phyloP scores from a whole-genome alignment of 2,888 invertebrate genomes.

The Synergus laeviventris region DNA sequence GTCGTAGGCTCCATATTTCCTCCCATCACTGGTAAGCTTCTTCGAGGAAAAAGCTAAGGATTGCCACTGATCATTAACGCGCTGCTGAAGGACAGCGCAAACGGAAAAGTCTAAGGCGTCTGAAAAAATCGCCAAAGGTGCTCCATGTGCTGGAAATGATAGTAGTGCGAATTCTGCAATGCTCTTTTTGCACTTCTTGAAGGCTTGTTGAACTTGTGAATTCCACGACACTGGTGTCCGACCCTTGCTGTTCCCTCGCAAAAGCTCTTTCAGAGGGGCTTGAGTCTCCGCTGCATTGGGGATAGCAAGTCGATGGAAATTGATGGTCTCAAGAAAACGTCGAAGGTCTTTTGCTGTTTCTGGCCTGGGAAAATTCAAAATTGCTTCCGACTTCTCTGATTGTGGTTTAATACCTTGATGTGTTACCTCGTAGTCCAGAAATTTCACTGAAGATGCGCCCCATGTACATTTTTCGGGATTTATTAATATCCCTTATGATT shows the following conservation, averaged over 20 bases:
- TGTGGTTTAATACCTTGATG: too few relatives aligned
- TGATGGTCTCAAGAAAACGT: background rate
- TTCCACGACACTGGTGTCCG: constrained; percentile 42
- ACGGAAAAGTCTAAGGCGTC: constrained; percentile 57
- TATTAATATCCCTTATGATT: constrained; percentile 15
- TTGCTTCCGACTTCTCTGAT: too few relatives aligned
- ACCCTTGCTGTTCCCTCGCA: background rate
- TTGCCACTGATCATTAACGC: constrained; percentile 46
- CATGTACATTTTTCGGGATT: constrained; percentile 14
- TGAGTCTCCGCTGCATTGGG: constrained; percentile 41
- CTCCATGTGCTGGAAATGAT: constrained; percentile 39
- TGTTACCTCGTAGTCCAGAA: too few relatives aligned
- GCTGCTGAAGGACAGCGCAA: constrained; percentile 57
- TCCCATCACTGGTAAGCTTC: constrained; percentile 53
- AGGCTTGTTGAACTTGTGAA: constrained; percentile 18
- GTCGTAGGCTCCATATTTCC: constrained; percentile 58
- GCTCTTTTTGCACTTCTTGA: constrained; percentile 42
- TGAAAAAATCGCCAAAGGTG: constrained; percentile 33
- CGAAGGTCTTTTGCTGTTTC: background rate
- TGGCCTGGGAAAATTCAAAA: background rate
- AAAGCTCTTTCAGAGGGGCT: constrained; percentile 40
- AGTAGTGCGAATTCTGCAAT: constrained; percentile 40
- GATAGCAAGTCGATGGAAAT: constrained; percentile 40
- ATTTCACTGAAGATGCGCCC: too few relatives aligned
- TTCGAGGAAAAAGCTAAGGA: constrained; percentile 58